Conservation (phyloP, 30 jellyfish, hydroid and myxozoan genomes). For the Mastigias papua region DNA sequence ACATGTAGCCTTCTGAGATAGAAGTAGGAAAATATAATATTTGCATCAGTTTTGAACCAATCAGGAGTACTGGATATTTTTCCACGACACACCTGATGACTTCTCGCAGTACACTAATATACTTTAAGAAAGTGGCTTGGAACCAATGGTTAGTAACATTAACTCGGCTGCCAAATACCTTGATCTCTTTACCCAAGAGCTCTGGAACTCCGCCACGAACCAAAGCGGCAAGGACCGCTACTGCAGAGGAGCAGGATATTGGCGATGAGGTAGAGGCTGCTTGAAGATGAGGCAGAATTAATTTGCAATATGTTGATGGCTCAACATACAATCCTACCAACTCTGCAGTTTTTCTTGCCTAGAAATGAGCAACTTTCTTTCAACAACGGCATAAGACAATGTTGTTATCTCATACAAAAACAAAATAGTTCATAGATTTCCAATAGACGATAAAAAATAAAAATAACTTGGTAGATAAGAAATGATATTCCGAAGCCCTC, state of each 20-base stretch:
- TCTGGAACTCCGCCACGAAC: constrained; percentile 75
- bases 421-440: too few relatives aligned
- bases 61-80: too few relatives aligned
- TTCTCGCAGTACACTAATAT: too few relatives aligned
- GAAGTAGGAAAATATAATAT: too few relatives aligned
- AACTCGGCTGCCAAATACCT: constrained; percentile 29
- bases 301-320: constrained; percentile 80
- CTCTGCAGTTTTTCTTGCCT: constrained; percentile 79
- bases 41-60: too few relatives aligned
- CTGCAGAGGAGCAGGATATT: constrained; percentile 57
- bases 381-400: too few relatives aligned
- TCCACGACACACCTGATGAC: too few relatives aligned
- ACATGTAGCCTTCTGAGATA: too few relatives aligned
- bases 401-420: too few relatives aligned
- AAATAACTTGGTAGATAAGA: too few relatives aligned
- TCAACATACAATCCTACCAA: constrained; percentile 88
- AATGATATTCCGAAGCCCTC: too few relatives aligned
- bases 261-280: constrained; percentile 58
- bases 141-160: neutral
- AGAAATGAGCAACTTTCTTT: neutral
- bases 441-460: too few relatives aligned
- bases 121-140: neutral
- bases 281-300: constrained; percentile 71
- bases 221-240: constrained; percentile 76
- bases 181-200: constrained; percentile 59